phyloP scores from a whole-genome alignment of 2,888 invertebrate genomes.

The Melitaea athalia region DNA sequence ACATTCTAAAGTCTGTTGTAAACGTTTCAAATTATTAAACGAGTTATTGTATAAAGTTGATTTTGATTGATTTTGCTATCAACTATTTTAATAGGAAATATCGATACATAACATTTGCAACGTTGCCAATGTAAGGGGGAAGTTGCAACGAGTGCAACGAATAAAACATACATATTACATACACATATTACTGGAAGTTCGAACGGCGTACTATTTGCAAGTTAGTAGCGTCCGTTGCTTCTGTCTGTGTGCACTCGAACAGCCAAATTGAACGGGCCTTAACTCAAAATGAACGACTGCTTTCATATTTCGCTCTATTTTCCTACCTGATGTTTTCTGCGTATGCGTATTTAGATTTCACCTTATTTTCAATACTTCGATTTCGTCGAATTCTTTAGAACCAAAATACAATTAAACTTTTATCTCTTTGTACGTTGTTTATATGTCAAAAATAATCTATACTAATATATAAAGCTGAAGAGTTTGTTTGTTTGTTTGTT shows the following conservation, averaged over 20 bases:
- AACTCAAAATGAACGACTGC: constrained; percentile 63
- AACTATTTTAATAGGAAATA: constrained; percentile 42
- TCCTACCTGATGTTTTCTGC: constrained; percentile 42
- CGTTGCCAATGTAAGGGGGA: constrained; percentile 49
- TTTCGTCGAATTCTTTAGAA: too few species aligned
- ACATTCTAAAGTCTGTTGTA: background rate
- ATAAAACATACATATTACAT: constrained; percentile 37
- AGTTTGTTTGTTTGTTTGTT: too few species aligned
- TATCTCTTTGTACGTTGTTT: too few species aligned
- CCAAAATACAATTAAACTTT: too few species aligned
- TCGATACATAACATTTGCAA: constrained; percentile 43
- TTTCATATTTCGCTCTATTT: constrained; percentile 55
- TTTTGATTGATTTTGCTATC: too few species aligned
- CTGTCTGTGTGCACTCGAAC: constrained; percentile 59
- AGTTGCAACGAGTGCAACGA: constrained; percentile 59
- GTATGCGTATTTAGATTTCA: constrained; percentile 30
- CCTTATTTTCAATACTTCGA: background rate
- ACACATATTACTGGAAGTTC: constrained; percentile 56
- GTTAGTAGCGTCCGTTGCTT: constrained; percentile 62
- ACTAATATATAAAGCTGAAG: too few species aligned
- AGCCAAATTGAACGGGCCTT: constrained; percentile 72
- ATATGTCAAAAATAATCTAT: too few species aligned
- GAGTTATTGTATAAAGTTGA: too few species aligned
- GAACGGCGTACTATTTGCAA: constrained; percentile 66
- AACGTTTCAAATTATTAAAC: too few species aligned